These are phyloP conservation scores for Chaetorhynchus papuensis DNA, from an alignment of 2,113 vertebrate species.

Conservation along the genomic window DNA sequence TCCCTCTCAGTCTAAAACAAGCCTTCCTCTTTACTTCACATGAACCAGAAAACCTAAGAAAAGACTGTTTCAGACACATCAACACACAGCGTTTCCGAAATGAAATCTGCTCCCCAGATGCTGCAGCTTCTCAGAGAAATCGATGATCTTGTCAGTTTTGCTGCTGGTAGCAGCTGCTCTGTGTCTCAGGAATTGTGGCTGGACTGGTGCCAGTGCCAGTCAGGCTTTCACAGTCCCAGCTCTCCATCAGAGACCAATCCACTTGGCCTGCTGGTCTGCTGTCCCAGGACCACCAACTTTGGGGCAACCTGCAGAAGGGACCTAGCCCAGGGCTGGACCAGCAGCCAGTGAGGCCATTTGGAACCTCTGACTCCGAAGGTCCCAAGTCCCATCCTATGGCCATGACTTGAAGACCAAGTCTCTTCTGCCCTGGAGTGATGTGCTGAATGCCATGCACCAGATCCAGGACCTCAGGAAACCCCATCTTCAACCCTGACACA, in stretches of 20 bases:
- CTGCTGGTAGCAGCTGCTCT: conserved; percentile 12
- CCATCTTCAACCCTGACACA: not conserved
- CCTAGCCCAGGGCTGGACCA: not conserved
- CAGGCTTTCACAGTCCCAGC: not conserved
- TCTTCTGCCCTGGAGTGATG: not conserved
- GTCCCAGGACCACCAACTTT: not conserved
- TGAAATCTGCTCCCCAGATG: conserved; percentile 52
- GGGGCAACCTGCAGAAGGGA: not conserved
- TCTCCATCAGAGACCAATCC: not conserved
- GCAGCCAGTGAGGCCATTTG: not conserved
- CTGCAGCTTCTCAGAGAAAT: conserved; percentile 28
- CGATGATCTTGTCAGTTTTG: conserved; percentile 30
- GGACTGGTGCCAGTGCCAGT: not conserved
- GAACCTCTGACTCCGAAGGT: not conserved
- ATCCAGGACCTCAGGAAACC: not conserved
- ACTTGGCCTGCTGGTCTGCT: not conserved
- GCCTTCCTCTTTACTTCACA: not conserved
- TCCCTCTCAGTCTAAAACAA: not conserved
- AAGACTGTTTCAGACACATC: conserved; percentile 4
- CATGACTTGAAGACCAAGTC: not conserved
- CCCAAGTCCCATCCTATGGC: not conserved
- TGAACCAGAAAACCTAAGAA: not conserved
- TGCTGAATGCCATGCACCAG: not conserved
- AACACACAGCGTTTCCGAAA: not conserved
- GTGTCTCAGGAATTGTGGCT: not conserved